Evolutionary conservation across 1,140 invertebrate species (phyloP), one percentile per base, ranked within the genome.

Genomic region (Drosophila nikananu): DNA sequence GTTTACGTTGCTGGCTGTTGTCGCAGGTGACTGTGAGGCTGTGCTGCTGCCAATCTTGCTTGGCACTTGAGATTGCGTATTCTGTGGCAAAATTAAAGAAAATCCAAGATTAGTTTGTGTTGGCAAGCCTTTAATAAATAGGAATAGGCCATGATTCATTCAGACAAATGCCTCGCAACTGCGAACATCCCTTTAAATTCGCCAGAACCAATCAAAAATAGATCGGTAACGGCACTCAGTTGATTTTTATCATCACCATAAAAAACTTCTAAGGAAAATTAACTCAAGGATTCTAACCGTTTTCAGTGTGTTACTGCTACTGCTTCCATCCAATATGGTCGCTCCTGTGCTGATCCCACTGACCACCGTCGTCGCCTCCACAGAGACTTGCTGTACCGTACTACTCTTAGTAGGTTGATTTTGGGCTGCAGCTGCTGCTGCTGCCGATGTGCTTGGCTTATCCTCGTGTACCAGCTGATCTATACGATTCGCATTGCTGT

Each of bases 401-500:
- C 39, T 55, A 32, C 41, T 67, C 44, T 44, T 44, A 52, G 49
- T 59, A 37, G 49, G 21, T 61, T 91, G 77, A 48, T 73, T 55
- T 74, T 91, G 83, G 37, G 59, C 63, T 62, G 74, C 73, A 64
- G 83, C 65, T 70, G 79, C 73, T 59, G 83, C 68, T 59, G 81
- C 74, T 54, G 80, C 73, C 32, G 89, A 91, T 71, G 86, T 90
- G 62, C 74, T 81, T 25, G 84, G 86, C 60, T 86, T 92, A 70
- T 94, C 90, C 68, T 94, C 93, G 64, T 82, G 74, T 79, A 92
- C 81, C 72, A 95, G 94, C 70, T 95, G 94, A 92, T 97, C 96
- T 46, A 98, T 94, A 66, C 95, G 95, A 89, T 97, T 95, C 77
- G 96, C 95, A 80, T 96, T 95, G 68, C 97, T 93, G 92, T 97